Base-by-base conservation (phyloP, 1,140 invertebrate genomes). In the Venturia canescens region DNA sequence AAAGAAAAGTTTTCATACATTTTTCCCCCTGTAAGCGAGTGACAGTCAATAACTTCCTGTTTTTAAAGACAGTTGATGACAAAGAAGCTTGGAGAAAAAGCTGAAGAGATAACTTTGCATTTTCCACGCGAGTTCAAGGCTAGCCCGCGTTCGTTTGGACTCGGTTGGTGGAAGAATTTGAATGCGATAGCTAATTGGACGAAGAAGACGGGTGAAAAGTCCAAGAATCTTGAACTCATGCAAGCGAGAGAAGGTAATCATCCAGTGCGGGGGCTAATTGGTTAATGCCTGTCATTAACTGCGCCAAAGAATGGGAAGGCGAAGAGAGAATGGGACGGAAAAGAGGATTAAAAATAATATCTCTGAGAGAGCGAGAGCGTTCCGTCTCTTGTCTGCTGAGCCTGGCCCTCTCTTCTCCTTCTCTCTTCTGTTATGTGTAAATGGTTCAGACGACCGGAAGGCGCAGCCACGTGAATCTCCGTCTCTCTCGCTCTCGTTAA, bases 221-320 rank as follows among this genome's bases (percentile, higher is more conserved):
- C 57, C 60, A 16, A 60, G 75, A 60, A 77, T 66, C 75, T 77
- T 77, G 75, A 77, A 77, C 75, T 57, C 57, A 31, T 69, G 66
- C 27, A 66, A 34, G n/a, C 75, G 75, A 77, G 57, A 63, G 57
- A 66, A 66, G 57, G 27, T 77, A 63, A 70, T 50, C 74, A 77
- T 70, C 27, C 50, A 80, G 80, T 60, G 60, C n/a, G 60, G 60
- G 60, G n/a, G 83, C 83, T 87, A 87, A 87, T 87, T 87, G 85
- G 83, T 85, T 87, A 87, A 86, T 85, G 82, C 70, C 75, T 70
- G 83, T 85, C 83, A 86, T 86, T 86, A 87, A 69, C 29, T 66
- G 80, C 44, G 60, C 27, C 34, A 34, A 16, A 53, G 63, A 77
- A 72, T 38, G 67, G 16, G 50, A 44, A 23, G 29, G 70, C 29